phyloP scores from a whole-genome alignment of 1,140 invertebrate genomes.

The Stenopsyche tienmushanensis region DNA sequence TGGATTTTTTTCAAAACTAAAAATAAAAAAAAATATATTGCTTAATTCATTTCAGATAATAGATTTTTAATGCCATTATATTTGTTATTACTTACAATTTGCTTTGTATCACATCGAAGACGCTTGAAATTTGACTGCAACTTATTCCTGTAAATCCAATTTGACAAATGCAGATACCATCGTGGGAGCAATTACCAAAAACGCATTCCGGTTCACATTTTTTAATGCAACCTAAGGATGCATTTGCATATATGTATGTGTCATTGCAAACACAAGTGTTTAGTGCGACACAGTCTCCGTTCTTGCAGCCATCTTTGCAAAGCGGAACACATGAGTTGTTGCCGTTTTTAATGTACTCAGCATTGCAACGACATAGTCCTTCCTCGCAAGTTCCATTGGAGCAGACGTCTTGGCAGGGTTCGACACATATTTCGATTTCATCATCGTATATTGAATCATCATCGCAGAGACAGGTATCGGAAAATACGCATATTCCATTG shows the following conservation, averaged over 20 bases:
- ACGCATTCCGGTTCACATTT: constrained; percentile 6
- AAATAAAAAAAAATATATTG: no score
- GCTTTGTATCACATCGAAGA: no score
- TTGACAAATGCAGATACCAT: no score
- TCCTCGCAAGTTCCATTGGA: neutral
- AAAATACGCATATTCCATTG: constrained; percentile 47
- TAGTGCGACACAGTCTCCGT: constrained; percentile 42
- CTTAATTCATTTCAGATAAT: no score
- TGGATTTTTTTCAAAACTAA: no score
- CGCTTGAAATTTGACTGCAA: no score
- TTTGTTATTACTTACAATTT: no score
- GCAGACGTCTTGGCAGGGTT: neutral
- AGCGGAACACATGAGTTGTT: constrained; percentile 8
- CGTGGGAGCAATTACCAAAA: constrained; percentile 2
- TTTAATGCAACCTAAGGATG: neutral
- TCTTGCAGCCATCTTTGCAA: neutral
- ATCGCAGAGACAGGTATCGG: constrained; percentile 46
- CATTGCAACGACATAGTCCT: neutral
- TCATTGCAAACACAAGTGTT: constrained; percentile 49
- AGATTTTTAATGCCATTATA: no score
- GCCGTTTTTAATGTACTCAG: neutral
- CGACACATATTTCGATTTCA: neutral
- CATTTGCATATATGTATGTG: constrained; percentile 41
- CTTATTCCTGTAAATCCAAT: no score
- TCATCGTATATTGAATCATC: constrained; percentile 43